phyloP scores from a whole-genome alignment of 1,140 invertebrate genomes.

The Acromyrmex echinatior region DNA sequence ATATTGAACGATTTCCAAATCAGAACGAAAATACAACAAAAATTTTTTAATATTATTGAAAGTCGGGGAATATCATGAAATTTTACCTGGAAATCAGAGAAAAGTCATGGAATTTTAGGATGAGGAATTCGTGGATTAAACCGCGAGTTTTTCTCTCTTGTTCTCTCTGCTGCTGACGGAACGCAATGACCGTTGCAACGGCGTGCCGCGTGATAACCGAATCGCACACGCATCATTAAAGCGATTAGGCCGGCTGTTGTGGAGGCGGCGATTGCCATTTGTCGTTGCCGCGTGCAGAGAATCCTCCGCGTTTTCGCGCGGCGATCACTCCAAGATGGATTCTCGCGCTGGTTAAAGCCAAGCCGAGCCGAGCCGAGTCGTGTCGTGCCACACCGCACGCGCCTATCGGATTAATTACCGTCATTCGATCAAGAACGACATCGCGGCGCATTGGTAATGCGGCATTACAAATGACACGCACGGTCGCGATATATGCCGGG shows the following conservation, averaged over 20 bases:
- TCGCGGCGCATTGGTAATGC: conserved; percentile 60
- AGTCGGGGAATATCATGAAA: too few species aligned
- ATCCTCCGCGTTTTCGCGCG: conserved; percentile 61
- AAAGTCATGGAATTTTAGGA: too few species aligned
- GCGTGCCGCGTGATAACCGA: conserved; percentile 72
- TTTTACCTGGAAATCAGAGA: too few species aligned
- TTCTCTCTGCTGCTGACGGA: not conserved
- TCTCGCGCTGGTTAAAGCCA: conserved; percentile 51
- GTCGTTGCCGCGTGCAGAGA: conserved; percentile 67
- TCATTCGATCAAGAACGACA: conserved; percentile 62
- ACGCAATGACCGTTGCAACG: conserved; percentile 4
- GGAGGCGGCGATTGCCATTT: conserved; percentile 73
- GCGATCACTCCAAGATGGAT: conserved; percentile 63
- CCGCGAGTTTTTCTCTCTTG: not conserved
- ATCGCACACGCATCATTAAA: conserved; percentile 74
- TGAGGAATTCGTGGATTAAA: too few species aligned
- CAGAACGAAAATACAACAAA: too few species aligned
- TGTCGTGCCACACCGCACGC: not conserved
- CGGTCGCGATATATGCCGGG: conserved; percentile 38
- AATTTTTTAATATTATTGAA: too few species aligned
- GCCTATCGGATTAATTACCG: conserved; percentile 46
- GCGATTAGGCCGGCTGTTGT: conserved; percentile 71
- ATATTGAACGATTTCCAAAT: too few species aligned
- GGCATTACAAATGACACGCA: conserved; percentile 62
- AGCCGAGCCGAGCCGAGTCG: conserved; percentile 10